Conservation (phyloP, 53 echinoderm and acorn worm genomes). For the Glandiceps talaboti region DNA sequence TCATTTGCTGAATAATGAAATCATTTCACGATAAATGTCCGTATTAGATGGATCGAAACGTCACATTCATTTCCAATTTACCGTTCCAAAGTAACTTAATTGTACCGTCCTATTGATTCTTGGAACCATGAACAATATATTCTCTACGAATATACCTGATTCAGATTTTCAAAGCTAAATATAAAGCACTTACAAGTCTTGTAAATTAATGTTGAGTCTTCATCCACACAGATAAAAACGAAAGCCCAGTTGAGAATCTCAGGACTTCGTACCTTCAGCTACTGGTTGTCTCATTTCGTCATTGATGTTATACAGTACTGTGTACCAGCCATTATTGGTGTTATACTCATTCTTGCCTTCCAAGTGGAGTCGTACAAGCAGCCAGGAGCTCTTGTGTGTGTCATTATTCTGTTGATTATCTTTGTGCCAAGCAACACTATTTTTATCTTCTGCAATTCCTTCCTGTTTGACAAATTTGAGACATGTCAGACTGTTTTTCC, state of each 20-base stretch:
- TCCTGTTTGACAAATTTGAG: conserved; percentile 41
- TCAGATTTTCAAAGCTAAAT: no score
- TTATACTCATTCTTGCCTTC: conserved; percentile 35
- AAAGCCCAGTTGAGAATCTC: conserved; percentile 50
- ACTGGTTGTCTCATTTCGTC: conserved; percentile 40
- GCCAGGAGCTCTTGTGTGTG: conserved; percentile 34
- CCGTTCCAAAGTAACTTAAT: no score
- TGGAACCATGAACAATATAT: no score
- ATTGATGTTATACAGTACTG: conserved; percentile 33
- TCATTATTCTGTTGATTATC: conserved; percentile 24
- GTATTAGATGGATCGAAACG: no score
- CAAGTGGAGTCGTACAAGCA: conserved; percentile 24
- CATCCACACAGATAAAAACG: conserved; percentile 34
- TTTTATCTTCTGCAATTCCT: conserved; percentile 32
- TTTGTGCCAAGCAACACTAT: conserved; percentile 27
- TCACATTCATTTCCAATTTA: no score
- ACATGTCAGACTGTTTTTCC: conserved; percentile 22
- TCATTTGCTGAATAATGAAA: no score
- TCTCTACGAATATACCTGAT: no score
- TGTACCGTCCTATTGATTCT: no score
- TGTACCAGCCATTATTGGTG: conserved; percentile 12
- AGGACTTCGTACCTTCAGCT: conserved; percentile 25
- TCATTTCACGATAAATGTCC: no score
- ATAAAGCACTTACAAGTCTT: no score
- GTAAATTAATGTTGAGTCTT: no score